Base-by-base conservation (phyloP, 2,888 invertebrate genomes). In the Steinernema carpocapsae region DNA sequence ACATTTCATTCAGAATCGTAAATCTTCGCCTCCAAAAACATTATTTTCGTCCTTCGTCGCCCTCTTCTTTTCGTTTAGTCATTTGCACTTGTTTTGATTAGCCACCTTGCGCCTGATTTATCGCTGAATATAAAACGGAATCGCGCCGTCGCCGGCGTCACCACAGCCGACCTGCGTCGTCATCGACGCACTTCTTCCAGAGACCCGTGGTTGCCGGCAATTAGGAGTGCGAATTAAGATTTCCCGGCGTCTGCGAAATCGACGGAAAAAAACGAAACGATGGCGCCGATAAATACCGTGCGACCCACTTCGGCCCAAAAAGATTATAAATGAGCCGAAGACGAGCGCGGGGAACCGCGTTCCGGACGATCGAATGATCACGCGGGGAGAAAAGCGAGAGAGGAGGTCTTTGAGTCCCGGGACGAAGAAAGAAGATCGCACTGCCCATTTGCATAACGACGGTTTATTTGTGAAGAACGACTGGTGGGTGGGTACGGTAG, bases 261-360 rank as follows among this genome's bases (percentile, higher is more conserved):
- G 43, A 7, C 43, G 43, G n/a, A n/a, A 17, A 48, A 48, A 43
- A 43, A 43, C 43, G 43, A 7, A 14, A 43, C 43, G 43, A 43
- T 14, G 43, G 43, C 48, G 48, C 48, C 48, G 48, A 48, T 48
- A 48, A 48, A 48, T 48, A 48, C n/a, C 48, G n/a, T 48, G 48
- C 6, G 48, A 19, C 48, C 48, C 48, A 17, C 48, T 48, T 48
- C 3, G 48, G 10, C n/a, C 10, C 48, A 48, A 48, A 48, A 48
- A 48, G n/a, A 4, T 48, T 48, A 48, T 48, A 17, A 48, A 48
- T 48, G 48, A 19, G 48, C 48, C 48, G n/a, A n/a, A n/a, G n/a
- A n/a, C 6, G 48, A 19, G 10, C 43, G 43, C 7, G 43, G 10
- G 43, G 43, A 43, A 10, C 14, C 43, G 7, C 43, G 43, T 10